Base-by-base conservation (phyloP, 2,113 vertebrate genomes). In the Mus spicilegus region DNA sequence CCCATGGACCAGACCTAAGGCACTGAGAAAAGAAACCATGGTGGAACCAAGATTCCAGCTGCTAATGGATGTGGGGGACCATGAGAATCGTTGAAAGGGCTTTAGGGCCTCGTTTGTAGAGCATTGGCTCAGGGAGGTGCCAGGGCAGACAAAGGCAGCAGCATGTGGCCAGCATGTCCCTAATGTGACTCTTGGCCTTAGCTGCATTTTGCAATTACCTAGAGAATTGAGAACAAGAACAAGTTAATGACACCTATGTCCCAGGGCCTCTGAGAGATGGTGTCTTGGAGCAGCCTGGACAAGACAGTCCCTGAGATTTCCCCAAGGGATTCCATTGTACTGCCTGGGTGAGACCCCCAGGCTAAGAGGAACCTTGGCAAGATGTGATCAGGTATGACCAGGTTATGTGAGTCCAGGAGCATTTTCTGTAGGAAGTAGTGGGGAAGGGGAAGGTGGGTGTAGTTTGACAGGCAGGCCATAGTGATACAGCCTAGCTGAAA, bases 11-110 rank as follows among this genome's bases (percentile, higher is more conserved):
- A 56, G 36, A 92, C 13, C 76, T 12, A 0, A 0, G 1, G 49
- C 26, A n/a, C 20, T 0, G 3, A 0, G 26, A 70, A 6, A 51
- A 65, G 51, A 87, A 67, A 56, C 5, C 26, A 1, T 4, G 5
- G n/a, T 1, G 26, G 7, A 10, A 11, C 14, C 92, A 26, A 2
- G 39, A 39, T 75, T 67, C n/a, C 1, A 42, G 7, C 17, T 28
- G 13, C 75, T 69, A 30, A 28, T 54, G 33, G 70, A 42, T 11
- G 8, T 3, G 82, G 26, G 81, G 30, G 49, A 87, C 56, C 14
- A 36, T 54, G 69, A 28, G 39, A 39, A n/a, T 28, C 72, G 3
- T 69, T 16, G 1, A 63, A 56, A 75, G n/a, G 73, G 49, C 22
- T 73, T 39, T 3, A 65, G 36, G 46, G 33, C 58, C 81, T 73